A percentile compares a stretch with the other conserved stretches of the same genome.
Evolutionary conservation across 2,113 vertebrate species (phyloP).

Genomic region (Sander vitreus): DNA sequence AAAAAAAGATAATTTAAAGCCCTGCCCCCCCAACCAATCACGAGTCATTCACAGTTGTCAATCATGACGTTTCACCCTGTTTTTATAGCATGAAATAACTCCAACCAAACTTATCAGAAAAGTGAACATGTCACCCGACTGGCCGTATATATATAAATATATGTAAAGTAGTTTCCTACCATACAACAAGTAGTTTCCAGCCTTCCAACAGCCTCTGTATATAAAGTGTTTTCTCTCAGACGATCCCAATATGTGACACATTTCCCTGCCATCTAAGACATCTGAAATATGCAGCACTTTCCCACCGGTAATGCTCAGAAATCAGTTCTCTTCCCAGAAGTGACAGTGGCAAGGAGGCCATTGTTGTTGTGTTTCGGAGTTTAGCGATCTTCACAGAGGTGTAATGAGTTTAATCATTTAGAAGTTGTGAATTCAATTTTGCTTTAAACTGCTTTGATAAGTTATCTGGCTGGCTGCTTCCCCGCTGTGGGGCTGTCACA

Average conservation of each 20-base stretch:
- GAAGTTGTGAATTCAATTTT: conserved; percentile 52
- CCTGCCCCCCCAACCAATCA: too few relatives aligned
- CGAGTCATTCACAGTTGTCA: too few relatives aligned
- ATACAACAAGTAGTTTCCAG: not conserved
- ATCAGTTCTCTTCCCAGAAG: conserved; percentile 38
- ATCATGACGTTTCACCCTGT: too few relatives aligned
- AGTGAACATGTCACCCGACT: too few relatives aligned
- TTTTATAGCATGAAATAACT: too few relatives aligned
- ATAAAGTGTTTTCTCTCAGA: not conserved
- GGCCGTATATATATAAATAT: too few relatives aligned
- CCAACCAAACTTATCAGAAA: too few relatives aligned
- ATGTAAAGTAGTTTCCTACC: not conserved
- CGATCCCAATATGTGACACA: conserved; percentile 20
- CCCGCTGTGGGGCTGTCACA: conserved; percentile 47
- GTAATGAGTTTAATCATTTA: conserved; percentile 68
- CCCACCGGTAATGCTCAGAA: conserved; percentile 32
- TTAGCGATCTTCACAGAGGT: conserved; percentile 58
- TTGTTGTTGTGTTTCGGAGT: conserved; percentile 57
- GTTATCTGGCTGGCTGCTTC: conserved; percentile 50
- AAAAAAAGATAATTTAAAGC: too few relatives aligned
- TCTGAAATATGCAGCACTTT: conserved; percentile 35
- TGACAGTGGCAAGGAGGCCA: conserved; percentile 49
- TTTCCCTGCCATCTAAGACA: conserved; percentile 27
- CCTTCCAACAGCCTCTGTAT: not conserved
- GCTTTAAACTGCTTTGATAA: conserved; percentile 62